These are phyloP conservation scores for Ptychoptera contaminata DNA, from an alignment of 2,888 invertebrate genomes.

Conservation along the genomic window DNA sequence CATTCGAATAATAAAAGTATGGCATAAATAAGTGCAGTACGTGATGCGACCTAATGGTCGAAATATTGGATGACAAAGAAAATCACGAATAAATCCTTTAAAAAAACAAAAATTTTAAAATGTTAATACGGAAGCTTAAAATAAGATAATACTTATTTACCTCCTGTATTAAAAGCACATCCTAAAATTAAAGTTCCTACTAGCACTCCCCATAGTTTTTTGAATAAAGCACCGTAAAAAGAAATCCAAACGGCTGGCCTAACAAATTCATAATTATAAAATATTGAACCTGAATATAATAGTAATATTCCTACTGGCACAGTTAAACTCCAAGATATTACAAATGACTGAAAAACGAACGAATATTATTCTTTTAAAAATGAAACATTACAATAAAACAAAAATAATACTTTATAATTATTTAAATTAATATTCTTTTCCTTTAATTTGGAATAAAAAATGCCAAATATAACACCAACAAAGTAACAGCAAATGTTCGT, in stretches of 20 bases:
- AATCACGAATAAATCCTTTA: conserved; percentile 18
- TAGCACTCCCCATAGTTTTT: conserved; percentile 26
- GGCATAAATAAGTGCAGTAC: conserved; percentile 24
- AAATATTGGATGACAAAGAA: conserved; percentile 17
- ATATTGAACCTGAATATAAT: conserved; percentile 16
- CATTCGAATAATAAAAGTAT: conserved; percentile 17
- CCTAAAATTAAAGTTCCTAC: conserved; percentile 19
- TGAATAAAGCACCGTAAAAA: conserved; percentile 27
- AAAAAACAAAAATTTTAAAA: conserved; percentile 2
- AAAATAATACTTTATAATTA: not conserved
- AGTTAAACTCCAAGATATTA: conserved; percentile 9
- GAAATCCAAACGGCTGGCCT: conserved; percentile 26
- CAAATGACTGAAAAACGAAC: not conserved
- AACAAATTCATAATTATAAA: conserved; percentile 21
- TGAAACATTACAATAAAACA: too few species aligned
- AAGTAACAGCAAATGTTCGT: conserved; percentile 32
- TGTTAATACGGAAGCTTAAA: not conserved
- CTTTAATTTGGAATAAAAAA: conserved; percentile 21
- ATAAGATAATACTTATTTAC: conserved; percentile 16
- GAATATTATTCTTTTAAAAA: not conserved
- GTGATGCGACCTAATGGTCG: conserved; percentile 20
- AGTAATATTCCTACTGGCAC: conserved; percentile 13
- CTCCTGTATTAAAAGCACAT: conserved; percentile 22
- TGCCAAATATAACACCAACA: conserved; percentile 30
- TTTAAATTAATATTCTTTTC: not conserved